Evolutionary conservation across 2,797 vertebrate species (phyloP), one percentile per base, ranked within the genome.

Genomic region (Podarcis lilfordi): DNA sequence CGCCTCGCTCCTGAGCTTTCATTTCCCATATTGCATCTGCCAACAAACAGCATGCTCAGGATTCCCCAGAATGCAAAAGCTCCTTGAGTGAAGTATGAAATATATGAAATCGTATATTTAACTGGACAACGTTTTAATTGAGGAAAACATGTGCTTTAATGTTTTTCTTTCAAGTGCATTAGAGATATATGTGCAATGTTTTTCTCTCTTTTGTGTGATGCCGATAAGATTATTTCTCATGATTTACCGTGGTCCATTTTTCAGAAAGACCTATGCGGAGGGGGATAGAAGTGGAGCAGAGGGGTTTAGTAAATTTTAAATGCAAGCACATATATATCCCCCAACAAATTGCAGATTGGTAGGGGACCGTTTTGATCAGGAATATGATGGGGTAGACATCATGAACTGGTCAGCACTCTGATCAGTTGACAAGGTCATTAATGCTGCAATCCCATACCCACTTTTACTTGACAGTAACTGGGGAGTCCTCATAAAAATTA

Each of bases 1-100:
- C 50, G 71, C 72, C 71, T 86, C 50, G 27, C 61, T 89, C 43
- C 78, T 72, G 81, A 74, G 72, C 68, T 59, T 89, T 85, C 61
- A 76, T 45, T 86, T 82, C 61, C 88, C 72, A 43, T 75, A 66
- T 82, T 85, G 76, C 71, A 13, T 86, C 61, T 86, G 88, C 84
- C 84, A 89, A 68, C 59, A 82, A 75, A 75, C 78, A 80, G 71
- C 71, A 82, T 37, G 80, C 59, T 87, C 64, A 50, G 32, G 81
- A 82, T 85, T 76, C 43, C 29, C 19, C 78, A 85, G 71, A 79
- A 82, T 76, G 27, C 45, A 75, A 89, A 81, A 40, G 61, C 40
- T 86, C 32, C 61, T 69, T 29, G 61, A 37, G 35, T 23, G 21
- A 81, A 77, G 43, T 59, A 76, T 61, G 71, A 55, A 55, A 15